A percentile compares a stretch with the other conserved stretches of the same genome.
Evolutionary conservation across 2,113 vertebrate genomes (phyloP).

Genomic region (Ondatra zibethicus): DNA sequence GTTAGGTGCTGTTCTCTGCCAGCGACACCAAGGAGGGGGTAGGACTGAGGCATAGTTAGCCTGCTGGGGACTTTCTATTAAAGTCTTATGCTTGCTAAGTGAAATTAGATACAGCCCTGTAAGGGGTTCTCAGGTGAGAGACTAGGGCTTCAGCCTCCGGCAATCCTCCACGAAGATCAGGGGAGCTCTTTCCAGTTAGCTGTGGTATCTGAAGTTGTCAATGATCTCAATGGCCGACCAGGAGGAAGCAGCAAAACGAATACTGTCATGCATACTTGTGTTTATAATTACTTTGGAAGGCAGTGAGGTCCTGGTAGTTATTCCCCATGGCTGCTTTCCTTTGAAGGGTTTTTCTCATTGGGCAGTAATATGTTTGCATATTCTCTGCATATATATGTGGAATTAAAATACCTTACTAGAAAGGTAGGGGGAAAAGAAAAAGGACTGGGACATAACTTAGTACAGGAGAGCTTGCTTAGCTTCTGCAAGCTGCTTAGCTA

Average conservation of each 20-base stretch:
- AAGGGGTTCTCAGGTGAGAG: not conserved
- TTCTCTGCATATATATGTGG: not conserved
- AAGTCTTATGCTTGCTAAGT: not conserved
- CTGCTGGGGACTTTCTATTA: not conserved
- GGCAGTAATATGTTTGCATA: not conserved
- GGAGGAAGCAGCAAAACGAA: not conserved
- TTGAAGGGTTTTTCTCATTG: not conserved
- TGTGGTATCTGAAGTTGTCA: not conserved
- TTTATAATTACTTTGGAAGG: not conserved
- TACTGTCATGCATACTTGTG: slow-evolving; percentile 13
- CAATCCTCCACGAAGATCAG: not conserved
- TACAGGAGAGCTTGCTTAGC: not conserved
- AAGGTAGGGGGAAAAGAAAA: not conserved
- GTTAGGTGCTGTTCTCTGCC: not conserved
- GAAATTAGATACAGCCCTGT: not conserved
- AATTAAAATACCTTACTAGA: slow-evolving; percentile 27
- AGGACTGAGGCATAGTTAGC: not conserved
- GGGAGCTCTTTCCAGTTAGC: not conserved
- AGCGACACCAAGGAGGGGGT: not conserved
- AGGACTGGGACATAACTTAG: not conserved
- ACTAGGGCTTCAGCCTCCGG: not conserved
- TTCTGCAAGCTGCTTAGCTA: not conserved
- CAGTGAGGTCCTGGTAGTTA: slow-evolving; percentile 41
- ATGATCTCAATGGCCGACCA: not conserved
- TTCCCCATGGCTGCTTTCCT: not conserved